A percentile compares a stretch with the other conserved stretches of the same genome.
These are phyloP conservation scores for Mobula birostris DNA, from an alignment of 2,113 vertebrate genomes.

Conservation along the genomic window DNA sequence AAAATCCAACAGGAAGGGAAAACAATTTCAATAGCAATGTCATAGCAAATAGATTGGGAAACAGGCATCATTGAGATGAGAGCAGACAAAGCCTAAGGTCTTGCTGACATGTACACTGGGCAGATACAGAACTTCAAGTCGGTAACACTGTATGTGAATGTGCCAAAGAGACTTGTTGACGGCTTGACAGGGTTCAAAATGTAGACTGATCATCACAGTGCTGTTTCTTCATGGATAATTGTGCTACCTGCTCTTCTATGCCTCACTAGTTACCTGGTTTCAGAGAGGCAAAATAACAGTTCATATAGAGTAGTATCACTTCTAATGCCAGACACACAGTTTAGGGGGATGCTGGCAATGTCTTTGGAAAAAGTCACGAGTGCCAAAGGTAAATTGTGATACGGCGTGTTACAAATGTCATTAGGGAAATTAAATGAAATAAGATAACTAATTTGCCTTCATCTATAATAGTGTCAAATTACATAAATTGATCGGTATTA, in stretches of 20 bases:
- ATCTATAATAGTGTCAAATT: not conserved
- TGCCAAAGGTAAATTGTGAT: not conserved
- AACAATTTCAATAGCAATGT: no score
- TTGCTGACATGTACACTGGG: no score
- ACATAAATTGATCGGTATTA: not conserved
- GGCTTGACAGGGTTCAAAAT: no score
- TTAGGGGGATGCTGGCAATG: not conserved
- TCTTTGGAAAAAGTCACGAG: not conserved
- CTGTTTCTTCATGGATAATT: not conserved
- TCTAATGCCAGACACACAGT: no score
- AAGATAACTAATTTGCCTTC: not conserved
- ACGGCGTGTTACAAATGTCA: not conserved
- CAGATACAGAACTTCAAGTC: no score
- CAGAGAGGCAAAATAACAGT: not conserved
- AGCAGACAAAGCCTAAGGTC: no score
- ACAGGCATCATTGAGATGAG: no score
- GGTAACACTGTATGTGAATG: no score
- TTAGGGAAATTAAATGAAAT: not conserved
- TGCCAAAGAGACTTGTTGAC: no score
- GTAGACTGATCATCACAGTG: not conserved
- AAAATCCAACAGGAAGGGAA: no score
- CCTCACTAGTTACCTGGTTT: not conserved
- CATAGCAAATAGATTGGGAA: no score
- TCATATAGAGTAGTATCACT: not conserved
- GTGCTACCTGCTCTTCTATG: not conserved